These are phyloP conservation scores for Phytoseiulus persimilis DNA, from an alignment of 2,888 invertebrate genomes.

Conservation along the genomic window DNA sequence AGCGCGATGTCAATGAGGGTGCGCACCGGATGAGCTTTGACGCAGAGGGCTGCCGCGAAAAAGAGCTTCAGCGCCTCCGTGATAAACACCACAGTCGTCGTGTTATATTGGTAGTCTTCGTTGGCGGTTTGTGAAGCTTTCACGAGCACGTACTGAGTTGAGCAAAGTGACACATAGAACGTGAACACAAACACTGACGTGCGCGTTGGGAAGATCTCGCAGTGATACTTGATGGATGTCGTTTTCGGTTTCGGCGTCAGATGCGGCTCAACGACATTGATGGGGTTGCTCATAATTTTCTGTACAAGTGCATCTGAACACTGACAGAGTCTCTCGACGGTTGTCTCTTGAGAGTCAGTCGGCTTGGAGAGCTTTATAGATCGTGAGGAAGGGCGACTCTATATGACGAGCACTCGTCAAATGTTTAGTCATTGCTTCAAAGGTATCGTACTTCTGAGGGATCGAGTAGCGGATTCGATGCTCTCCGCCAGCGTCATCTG, in stretches of 20 bases:
- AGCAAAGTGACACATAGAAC: conserved; percentile 7
- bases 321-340: neutral
- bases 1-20: neutral
- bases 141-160: conserved; percentile 13
- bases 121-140: neutral
- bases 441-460: neutral
- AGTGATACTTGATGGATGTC: neutral
- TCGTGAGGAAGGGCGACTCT: neutral
- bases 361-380: neutral
- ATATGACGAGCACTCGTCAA: neutral
- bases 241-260: neutral
- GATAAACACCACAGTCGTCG: neutral
- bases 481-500: neutral
- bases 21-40: neutral
- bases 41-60: neutral
- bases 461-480: neutral
- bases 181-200: neutral
- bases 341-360: neutral
- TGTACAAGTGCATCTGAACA: neutral
- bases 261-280: neutral
- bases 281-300: neutral
- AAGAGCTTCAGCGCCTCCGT: conserved; percentile 9
- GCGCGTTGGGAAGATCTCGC: neutral
- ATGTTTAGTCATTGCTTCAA: neutral
- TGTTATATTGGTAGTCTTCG: neutral